These are phyloP conservation scores for Bathynomus jamesi DNA, from an alignment of 1,140 invertebrate genomes.

Conservation along the genomic window DNA sequence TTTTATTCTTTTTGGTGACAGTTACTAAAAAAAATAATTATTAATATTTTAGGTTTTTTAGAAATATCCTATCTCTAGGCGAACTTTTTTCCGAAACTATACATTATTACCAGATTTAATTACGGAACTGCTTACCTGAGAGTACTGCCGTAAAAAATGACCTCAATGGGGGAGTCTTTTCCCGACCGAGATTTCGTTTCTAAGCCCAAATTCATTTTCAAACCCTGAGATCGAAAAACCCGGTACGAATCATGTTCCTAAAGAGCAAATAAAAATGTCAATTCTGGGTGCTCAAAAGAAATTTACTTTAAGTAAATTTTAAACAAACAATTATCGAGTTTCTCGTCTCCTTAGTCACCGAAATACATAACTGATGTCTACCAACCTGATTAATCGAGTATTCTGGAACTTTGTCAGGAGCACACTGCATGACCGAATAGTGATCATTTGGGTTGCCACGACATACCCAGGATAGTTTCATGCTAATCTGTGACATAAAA, in stretches of 20 bases:
- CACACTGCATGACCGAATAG: conserved; percentile 90
- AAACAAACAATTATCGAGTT: too few species aligned
- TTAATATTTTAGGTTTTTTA: too few species aligned
- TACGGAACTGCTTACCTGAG: conserved; percentile 52
- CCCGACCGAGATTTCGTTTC: conserved; percentile 63
- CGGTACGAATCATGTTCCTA: conserved; percentile 52
- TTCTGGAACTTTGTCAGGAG: conserved; percentile 91
- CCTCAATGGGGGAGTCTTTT: conserved; percentile 51
- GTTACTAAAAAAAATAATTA: too few species aligned
- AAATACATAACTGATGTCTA: too few species aligned
- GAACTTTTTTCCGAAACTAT: too few species aligned
- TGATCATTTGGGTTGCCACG: conserved; percentile 90
- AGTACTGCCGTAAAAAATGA: conserved; percentile 84
- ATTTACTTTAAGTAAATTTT: too few species aligned
- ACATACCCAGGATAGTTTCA: conserved; percentile 85
- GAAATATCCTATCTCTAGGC: too few species aligned
- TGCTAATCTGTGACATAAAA: conserved; percentile 49
- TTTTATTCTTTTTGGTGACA: too few species aligned
- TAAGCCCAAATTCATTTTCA: conserved; percentile 78
- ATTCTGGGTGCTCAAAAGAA: too few species aligned
- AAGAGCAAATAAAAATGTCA: too few species aligned
- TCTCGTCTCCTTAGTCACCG: too few species aligned
- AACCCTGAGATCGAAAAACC: conserved; percentile 87
- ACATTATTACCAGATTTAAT: too few species aligned
- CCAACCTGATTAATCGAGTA: conserved; percentile 87